Base-by-base conservation (phyloP, 2,797 vertebrate species). In the Smutsia temminckii region DNA sequence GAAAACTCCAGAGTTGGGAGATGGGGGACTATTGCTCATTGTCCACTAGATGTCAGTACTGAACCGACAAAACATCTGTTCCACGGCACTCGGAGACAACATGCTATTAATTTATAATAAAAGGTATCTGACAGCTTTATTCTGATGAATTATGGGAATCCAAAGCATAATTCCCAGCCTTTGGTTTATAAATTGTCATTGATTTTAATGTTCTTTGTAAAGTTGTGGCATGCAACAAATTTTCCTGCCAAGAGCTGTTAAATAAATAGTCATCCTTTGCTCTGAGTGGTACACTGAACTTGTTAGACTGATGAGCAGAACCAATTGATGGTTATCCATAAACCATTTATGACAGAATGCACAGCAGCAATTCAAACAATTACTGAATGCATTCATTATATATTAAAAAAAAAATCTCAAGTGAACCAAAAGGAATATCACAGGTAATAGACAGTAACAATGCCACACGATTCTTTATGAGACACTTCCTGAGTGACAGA, bases 121-220 rank as follows among this genome's bases (percentile, higher is more conserved):
- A 98, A 98, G 98, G 98, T 98, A 98, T 98, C 96, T 98, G 98
- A 98, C 98, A 98, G 98, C 98, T 98, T 98, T 98, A 98, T 98
- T 98, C 98, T 98, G 97, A 98, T 98, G 98, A 98, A 98, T 98
- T 98, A 98, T 98, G 98, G 98, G 98, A 98, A 98, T 98, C 98
- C 96, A 96, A 98, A 98, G 97, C 98, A 98, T 98, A 98, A 98
- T 98, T 98, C 98, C 98, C 97, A 98, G 98, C 77, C 98, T 98
- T 98, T 98, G 98, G 97, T 98, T 98, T 98, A 98, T 98, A 98
- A 99, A 98, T 99, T 99, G 98, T 98, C 98, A 98, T 98, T 98
- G 98, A 98, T 98, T 99, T 98, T 98, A 98, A 98, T 98, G 98
- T 98, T 98, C 98, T 98, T 98, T 98, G 98, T 98, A 98, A 98